Evolutionary conservation across 2,797 vertebrate species (phyloP), one percentile per base, ranked within the genome.

Genomic region (Gouania willdenowi): DNA sequence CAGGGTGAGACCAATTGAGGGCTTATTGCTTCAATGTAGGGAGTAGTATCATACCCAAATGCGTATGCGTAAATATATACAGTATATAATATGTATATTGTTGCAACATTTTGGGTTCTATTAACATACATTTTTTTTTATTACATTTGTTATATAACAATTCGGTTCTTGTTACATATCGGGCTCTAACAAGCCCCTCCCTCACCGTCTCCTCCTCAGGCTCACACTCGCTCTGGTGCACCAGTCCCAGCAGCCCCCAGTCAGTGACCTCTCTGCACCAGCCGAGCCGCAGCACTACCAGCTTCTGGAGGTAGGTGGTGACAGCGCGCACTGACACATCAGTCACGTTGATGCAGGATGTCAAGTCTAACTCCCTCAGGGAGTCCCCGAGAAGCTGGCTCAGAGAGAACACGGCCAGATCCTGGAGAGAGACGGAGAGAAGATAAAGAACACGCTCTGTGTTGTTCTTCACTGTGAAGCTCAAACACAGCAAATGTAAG

Each of bases 241-340:
- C 66, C 40, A 89, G 75, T 3, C 91, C 92, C 41, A 92, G 75
- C 49, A 94, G 80, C 4, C 92, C 92, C 88, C 89, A 89, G 61
- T 93, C 92, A 0, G 71, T 81, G 42, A 94, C 75, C 42, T 92
- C 82, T 41, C 88, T 91, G 53, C 93, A 93, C 85, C 87, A 88
- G 32, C 86, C 87, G 2, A 94, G 81, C 8, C 84, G 75, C 43
- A 94, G 68, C 8, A 89, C 71, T 2, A 63, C 64, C 62, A 91
- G 82, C 6, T 45, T 57, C 4, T 75, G 82, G 59, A 89, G 61
- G 69, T 83, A 80, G 16, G 79, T 82, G 45, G 82, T 41, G 5
- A 91, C 83, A 3, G 88, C 83, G 3, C 79, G 75, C 59, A 92
- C 18, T 0, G 88, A 91, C 40, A 64, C 32, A 53, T 92, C 87